phyloP scores from a whole-genome alignment of 1,140 invertebrate species.

The Octopus bimaculoides region DNA sequence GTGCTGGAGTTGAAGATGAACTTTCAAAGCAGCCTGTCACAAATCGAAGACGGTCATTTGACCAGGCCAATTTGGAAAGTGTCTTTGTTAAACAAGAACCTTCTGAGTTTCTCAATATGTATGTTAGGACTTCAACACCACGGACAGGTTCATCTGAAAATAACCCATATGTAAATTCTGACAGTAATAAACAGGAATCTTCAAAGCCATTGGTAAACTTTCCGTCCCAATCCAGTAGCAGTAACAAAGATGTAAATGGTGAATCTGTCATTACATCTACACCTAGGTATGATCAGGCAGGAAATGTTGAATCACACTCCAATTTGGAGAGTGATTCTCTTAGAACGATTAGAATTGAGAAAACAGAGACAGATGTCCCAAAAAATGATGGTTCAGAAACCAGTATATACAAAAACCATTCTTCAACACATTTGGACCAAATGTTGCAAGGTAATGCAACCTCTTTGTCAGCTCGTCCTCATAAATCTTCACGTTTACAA shows the following conservation, averaged over 20 bases:
- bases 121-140: background rate
- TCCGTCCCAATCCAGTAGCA: slow-evolving; percentile 11
- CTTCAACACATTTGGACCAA: slow-evolving; percentile 10
- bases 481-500: slow-evolving; percentile 17
- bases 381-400: background rate
- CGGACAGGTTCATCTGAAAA: background rate
- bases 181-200: background rate
- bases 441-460: background rate
- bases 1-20: slow-evolving; percentile 7
- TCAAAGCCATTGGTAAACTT: background rate
- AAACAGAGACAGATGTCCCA: background rate
- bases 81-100: slow-evolving; percentile 9
- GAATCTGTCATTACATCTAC: background rate
- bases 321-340: background rate
- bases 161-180: background rate
- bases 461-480: background rate
- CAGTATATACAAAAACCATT: background rate
- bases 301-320: background rate
- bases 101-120: slow-evolving; percentile 8
- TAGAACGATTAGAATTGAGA: background rate
- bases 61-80: slow-evolving; percentile 5
- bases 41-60: slow-evolving; percentile 6
- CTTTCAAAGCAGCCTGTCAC: background rate
- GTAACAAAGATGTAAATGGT: background rate
- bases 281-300: slow-evolving; percentile 7